phyloP scores from a whole-genome alignment of 2,113 vertebrate genomes.

The Callionymus lyra region DNA sequence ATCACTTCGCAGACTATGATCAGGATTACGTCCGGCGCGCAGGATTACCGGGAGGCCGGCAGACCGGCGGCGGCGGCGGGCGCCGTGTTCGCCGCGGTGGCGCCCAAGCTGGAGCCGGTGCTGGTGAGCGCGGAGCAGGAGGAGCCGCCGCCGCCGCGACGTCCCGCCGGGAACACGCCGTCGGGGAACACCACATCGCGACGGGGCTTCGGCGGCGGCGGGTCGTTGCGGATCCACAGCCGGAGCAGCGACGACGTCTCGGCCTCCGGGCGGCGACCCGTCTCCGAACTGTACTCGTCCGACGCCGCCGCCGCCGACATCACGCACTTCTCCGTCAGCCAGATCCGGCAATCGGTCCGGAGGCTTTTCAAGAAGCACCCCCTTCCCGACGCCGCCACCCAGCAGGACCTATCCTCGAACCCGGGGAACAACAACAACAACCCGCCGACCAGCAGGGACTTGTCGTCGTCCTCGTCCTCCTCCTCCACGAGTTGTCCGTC shows the following conservation, averaged over 20 bases:
- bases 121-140: conserved; percentile 51
- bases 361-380: conserved; percentile 75
- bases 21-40: conserved; percentile 59
- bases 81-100: conserved; percentile 48
- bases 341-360: conserved; percentile 73
- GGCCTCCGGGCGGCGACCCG: conserved; percentile 24
- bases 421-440: conserved; percentile 18
- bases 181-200: conserved; percentile 21
- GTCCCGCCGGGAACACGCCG: conserved; percentile 29
- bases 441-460: conserved; percentile 35
- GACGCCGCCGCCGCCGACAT: conserved; percentile 40
- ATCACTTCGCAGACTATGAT: conserved; percentile 43
- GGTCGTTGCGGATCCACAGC: conserved; percentile 30
- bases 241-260: conserved; percentile 76
- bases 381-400: conserved; percentile 45
- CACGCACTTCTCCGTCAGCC: conserved; percentile 73
- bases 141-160: conserved; percentile 43
- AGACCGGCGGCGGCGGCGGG: conserved; percentile 50
- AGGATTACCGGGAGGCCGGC: conserved; percentile 84
- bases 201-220: conserved; percentile 20
- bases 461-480: conserved; percentile 46
- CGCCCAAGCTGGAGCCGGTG: conserved; percentile 48
- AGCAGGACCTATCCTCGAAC: conserved; percentile 37
- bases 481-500: conserved; percentile 39
- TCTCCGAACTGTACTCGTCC: conserved; percentile 40